These are phyloP conservation scores for Endomychus coccineus DNA, from an alignment of 2,888 invertebrate species.

Conservation along the genomic window DNA sequence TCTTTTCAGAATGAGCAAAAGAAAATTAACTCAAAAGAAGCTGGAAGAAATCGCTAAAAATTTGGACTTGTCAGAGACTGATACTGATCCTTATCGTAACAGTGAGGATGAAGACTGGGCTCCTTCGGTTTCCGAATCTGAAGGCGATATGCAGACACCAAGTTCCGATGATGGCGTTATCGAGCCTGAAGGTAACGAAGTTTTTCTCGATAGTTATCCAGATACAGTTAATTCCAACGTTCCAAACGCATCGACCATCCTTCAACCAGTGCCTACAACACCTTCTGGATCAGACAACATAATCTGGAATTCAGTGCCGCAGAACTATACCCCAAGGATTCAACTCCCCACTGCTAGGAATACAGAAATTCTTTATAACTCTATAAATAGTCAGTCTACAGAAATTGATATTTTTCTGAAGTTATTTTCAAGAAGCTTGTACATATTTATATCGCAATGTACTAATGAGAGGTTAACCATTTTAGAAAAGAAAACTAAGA, in stretches of 20 bases:
- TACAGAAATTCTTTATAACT: conserved; percentile 6
- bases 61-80: conserved; percentile 5
- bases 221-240: too few species aligned
- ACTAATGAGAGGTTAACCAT: conserved; percentile 1
- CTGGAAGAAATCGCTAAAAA: conserved; percentile 4
- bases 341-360: conserved; percentile 7
- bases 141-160: conserved; percentile 2
- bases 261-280: conserved; percentile 7
- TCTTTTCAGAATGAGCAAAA: too few species aligned
- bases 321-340: conserved; percentile 6
- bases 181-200: too few species aligned
- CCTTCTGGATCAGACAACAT: conserved; percentile 6
- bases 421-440: conserved; percentile 2
- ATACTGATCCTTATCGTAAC: conserved; percentile 5
- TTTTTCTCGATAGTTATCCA: too few species aligned
- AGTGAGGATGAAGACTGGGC: conserved; percentile 4
- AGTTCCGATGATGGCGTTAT: too few species aligned
- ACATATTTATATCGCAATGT: conserved; percentile 3
- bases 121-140: not conserved
- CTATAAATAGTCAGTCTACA: conserved; percentile 3
- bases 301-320: too few species aligned
- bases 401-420: conserved; percentile 5
- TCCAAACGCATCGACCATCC: conserved; percentile 3
- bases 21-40: too few species aligned
- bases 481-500: not conserved